Conservation (phyloP, 1,140 invertebrate genomes). For the Cydia splendana region DNA sequence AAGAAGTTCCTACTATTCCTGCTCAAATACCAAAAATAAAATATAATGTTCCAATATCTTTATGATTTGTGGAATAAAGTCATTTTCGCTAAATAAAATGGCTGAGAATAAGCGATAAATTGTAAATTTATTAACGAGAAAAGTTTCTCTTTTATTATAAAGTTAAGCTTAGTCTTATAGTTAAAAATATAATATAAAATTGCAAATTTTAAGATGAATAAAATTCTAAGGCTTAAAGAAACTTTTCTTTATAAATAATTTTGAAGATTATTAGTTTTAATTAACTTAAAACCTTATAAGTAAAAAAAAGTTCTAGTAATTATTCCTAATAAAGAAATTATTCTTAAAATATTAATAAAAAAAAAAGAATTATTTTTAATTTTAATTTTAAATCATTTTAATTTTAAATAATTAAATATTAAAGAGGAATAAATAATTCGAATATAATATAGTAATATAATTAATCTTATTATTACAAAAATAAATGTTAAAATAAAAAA, state of each 20-base stretch:
- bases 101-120: constrained; percentile 80
- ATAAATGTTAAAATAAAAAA: too few species aligned
- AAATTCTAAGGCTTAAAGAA: constrained; percentile 75
- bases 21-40: constrained; percentile 86
- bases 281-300: constrained; percentile 80
- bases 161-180: constrained; percentile 67
- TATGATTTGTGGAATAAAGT: constrained; percentile 87
- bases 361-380: constrained; percentile 62
- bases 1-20: constrained; percentile 82
- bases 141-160: constrained; percentile 68
- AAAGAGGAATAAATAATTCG: constrained; percentile 54
- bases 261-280: constrained; percentile 81
- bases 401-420: constrained; percentile 67
- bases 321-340: constrained; percentile 66
- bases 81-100: constrained; percentile 82
- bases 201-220: constrained; percentile 80
- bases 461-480: too few species aligned
- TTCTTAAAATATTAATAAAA: constrained; percentile 59
- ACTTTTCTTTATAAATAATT: constrained; percentile 77
- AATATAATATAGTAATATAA: too few species aligned
- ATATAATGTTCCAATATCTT: constrained; percentile 88
- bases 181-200: constrained; percentile 77
- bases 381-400: constrained; percentile 63
- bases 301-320: constrained; percentile 53
- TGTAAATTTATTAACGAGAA: constrained; percentile 81